Evolutionary conservation across 2,113 vertebrate species (phyloP).

Genomic region (Nothobranchius furzeri): DNA sequence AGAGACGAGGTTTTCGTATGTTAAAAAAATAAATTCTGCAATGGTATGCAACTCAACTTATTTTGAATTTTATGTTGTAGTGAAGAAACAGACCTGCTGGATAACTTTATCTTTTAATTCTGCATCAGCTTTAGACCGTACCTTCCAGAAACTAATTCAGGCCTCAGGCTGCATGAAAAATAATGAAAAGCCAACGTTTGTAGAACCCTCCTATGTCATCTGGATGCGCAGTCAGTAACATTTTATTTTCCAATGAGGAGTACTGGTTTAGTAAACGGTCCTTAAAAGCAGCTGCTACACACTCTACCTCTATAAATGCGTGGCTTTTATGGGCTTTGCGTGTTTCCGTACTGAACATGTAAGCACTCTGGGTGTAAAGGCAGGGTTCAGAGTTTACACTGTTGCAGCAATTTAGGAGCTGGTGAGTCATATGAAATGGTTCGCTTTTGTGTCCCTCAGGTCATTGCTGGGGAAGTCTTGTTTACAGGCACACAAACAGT

Average conservation of each 20-base stretch:
- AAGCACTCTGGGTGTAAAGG: background rate
- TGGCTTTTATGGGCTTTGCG: conserved; percentile 5
- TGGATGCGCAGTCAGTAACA: conserved; percentile 8
- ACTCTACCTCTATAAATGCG: background rate
- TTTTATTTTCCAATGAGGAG: conserved; percentile 32
- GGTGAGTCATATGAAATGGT: conserved; percentile 33
- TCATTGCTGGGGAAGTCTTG: conserved; percentile 43
- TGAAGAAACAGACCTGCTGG: conserved; percentile 38
- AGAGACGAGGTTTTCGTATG: too few relatives aligned
- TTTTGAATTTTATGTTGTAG: conserved; percentile 14
- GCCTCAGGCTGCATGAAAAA: conserved; percentile 47
- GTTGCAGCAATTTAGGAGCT: conserved; percentile 40
- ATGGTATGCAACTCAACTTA: too few relatives aligned
- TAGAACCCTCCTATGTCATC: conserved; percentile 34
- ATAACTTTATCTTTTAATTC: conserved; percentile 47
- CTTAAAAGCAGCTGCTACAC: conserved; percentile 18
- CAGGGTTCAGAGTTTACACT: conserved; percentile 15
- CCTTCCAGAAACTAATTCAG: conserved; percentile 36
- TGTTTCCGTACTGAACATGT: conserved; percentile 5
- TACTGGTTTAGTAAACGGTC: conserved; percentile 11
- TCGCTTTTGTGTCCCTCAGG: conserved; percentile 40
- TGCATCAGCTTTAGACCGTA: conserved; percentile 38
- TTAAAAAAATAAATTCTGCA: too few relatives aligned
- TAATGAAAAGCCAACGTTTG: conserved; percentile 52
- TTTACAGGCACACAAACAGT: conserved; percentile 50